A percentile compares a stretch with the other conserved stretches of the same genome.
Conservation (phyloP, 2,113 vertebrate genomes). For the Siphamia tubifer region DNA sequence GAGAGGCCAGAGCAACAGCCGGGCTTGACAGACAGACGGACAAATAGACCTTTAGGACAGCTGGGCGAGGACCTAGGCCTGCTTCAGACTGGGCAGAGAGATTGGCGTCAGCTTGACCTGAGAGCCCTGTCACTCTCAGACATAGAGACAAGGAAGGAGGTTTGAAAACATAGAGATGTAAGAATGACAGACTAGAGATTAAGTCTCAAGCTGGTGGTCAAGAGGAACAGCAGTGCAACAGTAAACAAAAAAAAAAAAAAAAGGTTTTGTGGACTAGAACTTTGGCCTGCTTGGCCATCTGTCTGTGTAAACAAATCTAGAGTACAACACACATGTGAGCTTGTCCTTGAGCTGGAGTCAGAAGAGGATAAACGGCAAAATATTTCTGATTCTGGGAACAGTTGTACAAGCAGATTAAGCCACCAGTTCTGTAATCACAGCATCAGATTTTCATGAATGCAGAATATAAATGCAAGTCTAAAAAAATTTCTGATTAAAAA, state of each 20-base stretch:
- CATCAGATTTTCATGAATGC: constrained; percentile 15
- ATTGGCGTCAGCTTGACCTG: constrained; percentile 63
- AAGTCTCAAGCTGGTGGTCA: constrained; percentile 33
- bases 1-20: constrained; percentile 56
- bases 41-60: constrained; percentile 56
- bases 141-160: neutral
- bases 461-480: constrained; percentile 38
- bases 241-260: neutral
- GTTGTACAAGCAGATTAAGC: constrained; percentile 60
- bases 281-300: constrained; percentile 47
- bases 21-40: constrained; percentile 46
- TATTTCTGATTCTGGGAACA: constrained; percentile 53
- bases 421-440: constrained; percentile 31
- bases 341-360: constrained; percentile 60
- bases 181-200: constrained; percentile 10
- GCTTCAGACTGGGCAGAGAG: constrained; percentile 50
- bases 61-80: constrained; percentile 49
- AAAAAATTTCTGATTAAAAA: constrained; percentile 46
- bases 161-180: constrained; percentile 2
- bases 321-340: constrained; percentile 35
- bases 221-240: constrained; percentile 11
- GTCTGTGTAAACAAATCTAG: constrained; percentile 62
- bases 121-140: constrained; percentile 60
- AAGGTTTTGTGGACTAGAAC: constrained; percentile 37
- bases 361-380: constrained; percentile 52